Base-by-base conservation (phyloP, 2,113 vertebrate genomes). In the Onychorhynchus coronatus region DNA sequence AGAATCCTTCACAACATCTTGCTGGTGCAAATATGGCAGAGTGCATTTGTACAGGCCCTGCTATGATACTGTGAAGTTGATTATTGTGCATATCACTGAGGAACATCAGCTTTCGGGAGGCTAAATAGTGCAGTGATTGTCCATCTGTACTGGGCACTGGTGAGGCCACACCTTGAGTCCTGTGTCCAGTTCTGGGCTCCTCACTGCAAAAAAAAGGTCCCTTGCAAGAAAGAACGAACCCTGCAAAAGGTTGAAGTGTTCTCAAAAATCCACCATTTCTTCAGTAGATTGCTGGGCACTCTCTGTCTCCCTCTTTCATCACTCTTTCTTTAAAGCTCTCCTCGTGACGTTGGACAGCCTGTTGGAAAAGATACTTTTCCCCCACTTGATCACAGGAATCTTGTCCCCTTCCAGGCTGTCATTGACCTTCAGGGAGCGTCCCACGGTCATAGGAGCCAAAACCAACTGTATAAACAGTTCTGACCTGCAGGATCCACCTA, bases 141-240 rank as follows among this genome's bases (percentile, higher is more conserved):
- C 21, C 37, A 31, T 67, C 62, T 35, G 52, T 20, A 9, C 39
- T 59, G 0, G 0, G 52, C 8, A 8, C 16, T 39, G 52, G 8
- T 39, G 33, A 89, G 53, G 77, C 20, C 33, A 12, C 23, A 9
- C 23, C 28, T 74, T 0, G 0, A 59, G 19, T 46, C 16, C 37
- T 67, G 44, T 66, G 31, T 23, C 27, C 61, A 33, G 22, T 59
- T 81, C 37, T 44, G 59, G 37, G 27, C 37, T 12, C 33, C 39
- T 81, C 68, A 28, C 19, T 67, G 42, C 37, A 37, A n/a, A 24
- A n/a, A 24, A 27, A 53, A 58, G 6, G 19, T 72, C 20, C 23
- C 12, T 72, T 81, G 42, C 58, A n/a, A n/a, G n/a, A n/a, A n/a
- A n/a, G n/a, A n/a, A n/a, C n/a, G n/a, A n/a, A n/a, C n/a, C n/a